A percentile compares a stretch with the other conserved stretches of the same genome.
phyloP scores from a whole-genome alignment of 2,888 invertebrate genomes.

The Peribatodes rhomboidaria region DNA sequence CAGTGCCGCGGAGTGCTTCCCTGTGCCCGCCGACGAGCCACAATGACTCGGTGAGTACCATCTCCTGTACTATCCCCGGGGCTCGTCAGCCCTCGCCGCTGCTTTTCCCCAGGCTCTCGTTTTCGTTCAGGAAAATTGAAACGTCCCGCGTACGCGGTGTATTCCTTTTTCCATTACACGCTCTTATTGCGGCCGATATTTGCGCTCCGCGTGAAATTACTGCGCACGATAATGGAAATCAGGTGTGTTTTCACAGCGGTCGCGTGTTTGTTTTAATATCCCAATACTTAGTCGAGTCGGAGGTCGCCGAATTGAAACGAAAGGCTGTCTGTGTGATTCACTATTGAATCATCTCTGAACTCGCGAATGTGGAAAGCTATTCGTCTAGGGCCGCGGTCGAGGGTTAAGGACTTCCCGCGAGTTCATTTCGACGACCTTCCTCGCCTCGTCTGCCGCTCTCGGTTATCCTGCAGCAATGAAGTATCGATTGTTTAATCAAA shows the following conservation, averaged over 20 bases:
- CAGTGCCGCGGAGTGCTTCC: constrained; percentile 45
- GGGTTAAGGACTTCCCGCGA: constrained; percentile 32
- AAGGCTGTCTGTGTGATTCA: constrained; percentile 55
- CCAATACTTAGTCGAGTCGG: constrained; percentile 49
- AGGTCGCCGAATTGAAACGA: constrained; percentile 56
- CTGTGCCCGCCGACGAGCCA: constrained; percentile 42
- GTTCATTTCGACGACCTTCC: constrained; percentile 27
- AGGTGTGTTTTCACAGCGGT: constrained; percentile 43
- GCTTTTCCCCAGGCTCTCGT: constrained; percentile 54
- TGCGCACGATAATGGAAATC: constrained; percentile 45
- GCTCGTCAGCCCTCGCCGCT: constrained; percentile 7
- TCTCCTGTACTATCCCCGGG: neutral
- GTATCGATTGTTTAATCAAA: constrained; percentile 34
- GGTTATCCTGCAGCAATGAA: constrained; percentile 41
- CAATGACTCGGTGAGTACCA: constrained; percentile 64
- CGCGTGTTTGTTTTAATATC: constrained; percentile 48
- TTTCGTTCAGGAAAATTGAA: constrained; percentile 63
- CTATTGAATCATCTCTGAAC: constrained; percentile 54
- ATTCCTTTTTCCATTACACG: constrained; percentile 45
- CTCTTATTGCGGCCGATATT: constrained; percentile 42
- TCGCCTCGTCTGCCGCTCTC: constrained; percentile 10
- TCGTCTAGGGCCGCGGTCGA: constrained; percentile 34
- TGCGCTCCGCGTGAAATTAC: constrained; percentile 37
- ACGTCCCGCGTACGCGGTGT: constrained; percentile 47
- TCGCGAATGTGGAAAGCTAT: constrained; percentile 38